These are phyloP conservation scores for Propsilocerus akamusi DNA, from an alignment of 1,140 invertebrate genomes.

Conservation along the genomic window DNA sequence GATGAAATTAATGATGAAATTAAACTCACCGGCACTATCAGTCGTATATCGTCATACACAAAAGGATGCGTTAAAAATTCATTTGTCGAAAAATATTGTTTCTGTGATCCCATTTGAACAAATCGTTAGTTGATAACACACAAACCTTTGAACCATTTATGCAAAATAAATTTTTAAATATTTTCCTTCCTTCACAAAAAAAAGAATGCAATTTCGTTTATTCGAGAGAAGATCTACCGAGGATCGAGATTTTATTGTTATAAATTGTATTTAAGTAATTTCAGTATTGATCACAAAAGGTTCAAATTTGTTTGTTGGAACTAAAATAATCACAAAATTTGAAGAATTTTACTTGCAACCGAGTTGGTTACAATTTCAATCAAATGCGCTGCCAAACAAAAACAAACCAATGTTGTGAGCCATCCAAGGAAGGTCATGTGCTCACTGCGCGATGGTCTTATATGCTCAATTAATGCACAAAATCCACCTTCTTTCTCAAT, in stretches of 20 bases:
- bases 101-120: background rate
- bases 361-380: background rate
- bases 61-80: slow-evolving; percentile 1
- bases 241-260: too few relatives aligned
- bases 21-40: slow-evolving; percentile 42
- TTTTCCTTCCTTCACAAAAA: too few relatives aligned
- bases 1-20: slow-evolving; percentile 20
- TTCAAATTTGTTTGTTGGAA: background rate
- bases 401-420: background rate
- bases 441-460: background rate
- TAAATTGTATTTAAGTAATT: too few relatives aligned
- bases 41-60: slow-evolving; percentile 35
- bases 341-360: background rate
- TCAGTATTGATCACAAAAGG: too few relatives aligned
- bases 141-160: too few relatives aligned
- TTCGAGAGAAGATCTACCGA: too few relatives aligned
- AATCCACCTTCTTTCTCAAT: background rate
- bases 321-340: background rate
- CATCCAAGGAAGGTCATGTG: background rate
- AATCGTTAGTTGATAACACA: too few relatives aligned
- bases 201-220: too few relatives aligned
- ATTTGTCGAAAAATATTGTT: slow-evolving; percentile 3
- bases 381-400: background rate
- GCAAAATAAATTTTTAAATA: too few relatives aligned
- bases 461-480: background rate